Evolutionary conservation across 2,888 invertebrate species (phyloP), one percentile per base, ranked within the genome.

Genomic region (Ochropacha duplaris): DNA sequence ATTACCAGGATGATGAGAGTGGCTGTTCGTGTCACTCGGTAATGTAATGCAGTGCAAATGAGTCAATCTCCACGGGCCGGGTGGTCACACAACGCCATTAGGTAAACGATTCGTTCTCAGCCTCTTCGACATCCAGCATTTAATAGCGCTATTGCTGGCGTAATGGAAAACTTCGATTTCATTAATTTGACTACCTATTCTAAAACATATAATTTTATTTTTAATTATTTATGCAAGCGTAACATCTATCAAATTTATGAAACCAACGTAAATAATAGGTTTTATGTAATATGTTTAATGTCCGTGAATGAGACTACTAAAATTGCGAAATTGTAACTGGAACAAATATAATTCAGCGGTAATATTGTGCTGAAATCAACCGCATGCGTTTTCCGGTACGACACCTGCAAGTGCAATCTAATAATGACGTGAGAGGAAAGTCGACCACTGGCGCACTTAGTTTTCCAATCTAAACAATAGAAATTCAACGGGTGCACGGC

Each of bases 381-480:
- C 36, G 54, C 54, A 54, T 57, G 64, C 64, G 69, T 64, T 62
- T 71, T 69, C 69, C 75, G 69, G 69, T 68, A 68, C 74, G 71
- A 64, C 78, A 82, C 79, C 83, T 83, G 82, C 76, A 80, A 82
- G 83, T 83, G 82, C 76, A 80, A 82, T 84, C 83, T 83, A 86
- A 88, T 90, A 87, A 89, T 88, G 83, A 86, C 84, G 83, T 82
- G 86, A 84, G 83, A 81, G 86, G 86, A 87, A 89, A 91, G 88
- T 87, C 84, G 85, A 82, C 84, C 81, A 83, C 83, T 75, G 76
- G 73, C 71, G 81, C 86, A 87, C 90, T 91, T 90, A 90, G 90
- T 92, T 92, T 92, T 92, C 92, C 92, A 92, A 92, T 92, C 88
- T 91, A 91, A 91, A 92, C 91, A 92, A 92, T 92, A 92, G 91